Conservation (phyloP, 2,888 invertebrate species). For the Drosophila lacicola region DNA sequence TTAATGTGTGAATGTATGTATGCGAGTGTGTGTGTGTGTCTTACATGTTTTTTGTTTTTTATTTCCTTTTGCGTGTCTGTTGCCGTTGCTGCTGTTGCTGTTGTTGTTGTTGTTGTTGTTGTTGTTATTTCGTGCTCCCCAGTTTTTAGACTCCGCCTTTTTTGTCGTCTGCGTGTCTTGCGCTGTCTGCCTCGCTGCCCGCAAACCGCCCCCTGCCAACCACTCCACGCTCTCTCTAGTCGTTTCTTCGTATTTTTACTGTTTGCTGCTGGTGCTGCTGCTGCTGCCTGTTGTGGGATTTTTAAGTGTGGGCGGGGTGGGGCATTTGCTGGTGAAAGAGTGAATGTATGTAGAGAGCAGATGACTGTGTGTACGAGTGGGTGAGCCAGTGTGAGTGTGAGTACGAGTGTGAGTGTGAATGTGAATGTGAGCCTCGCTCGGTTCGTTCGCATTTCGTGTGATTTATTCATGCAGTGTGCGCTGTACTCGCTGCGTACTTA, state of each 20-base stretch:
- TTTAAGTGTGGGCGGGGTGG: conserved; percentile 54
- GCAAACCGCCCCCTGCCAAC: conserved; percentile 12
- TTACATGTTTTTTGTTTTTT: conserved; percentile 71
- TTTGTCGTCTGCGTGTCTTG: conserved; percentile 77
- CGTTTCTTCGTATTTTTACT: conserved; percentile 62
- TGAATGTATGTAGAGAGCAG: conserved; percentile 64
- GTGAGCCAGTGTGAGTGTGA: conserved; percentile 8
- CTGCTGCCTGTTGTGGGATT: conserved; percentile 73
- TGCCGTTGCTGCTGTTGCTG: conserved; percentile 26
- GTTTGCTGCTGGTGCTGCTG: conserved; percentile 35
- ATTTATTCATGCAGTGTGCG: conserved; percentile 72
- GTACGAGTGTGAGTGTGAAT: conserved; percentile 38
- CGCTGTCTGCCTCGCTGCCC: conserved; percentile 57
- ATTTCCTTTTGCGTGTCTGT: conserved; percentile 71
- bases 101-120: conserved; percentile 52
- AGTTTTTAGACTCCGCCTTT: conserved; percentile 84
- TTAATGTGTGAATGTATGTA: conserved; percentile 61
- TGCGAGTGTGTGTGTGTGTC: conserved; percentile 56
- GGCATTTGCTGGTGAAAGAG: conserved; percentile 65
- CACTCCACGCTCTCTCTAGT: conserved; percentile 9
- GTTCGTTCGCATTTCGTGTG: conserved; percentile 77
- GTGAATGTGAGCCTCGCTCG: conserved; percentile 60
- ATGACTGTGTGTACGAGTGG: conserved; percentile 24
- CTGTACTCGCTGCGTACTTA: conserved; percentile 76
- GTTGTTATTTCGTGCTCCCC: conserved; percentile 72